phyloP scores from a whole-genome alignment of 2,888 invertebrate species.

The Melieria picta region DNA sequence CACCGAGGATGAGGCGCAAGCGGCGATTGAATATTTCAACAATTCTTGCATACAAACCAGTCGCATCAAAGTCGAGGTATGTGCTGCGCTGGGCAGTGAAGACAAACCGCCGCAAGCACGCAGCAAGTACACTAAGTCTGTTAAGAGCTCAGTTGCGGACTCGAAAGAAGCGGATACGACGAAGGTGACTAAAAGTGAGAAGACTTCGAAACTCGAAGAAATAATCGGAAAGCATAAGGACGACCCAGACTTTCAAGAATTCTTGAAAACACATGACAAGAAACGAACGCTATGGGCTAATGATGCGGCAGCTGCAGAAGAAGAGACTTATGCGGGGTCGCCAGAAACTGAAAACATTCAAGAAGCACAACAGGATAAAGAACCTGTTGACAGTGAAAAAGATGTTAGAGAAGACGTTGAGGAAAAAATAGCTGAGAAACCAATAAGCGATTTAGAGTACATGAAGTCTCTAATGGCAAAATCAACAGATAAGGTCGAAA shows the following conservation, averaged over 20 bases:
- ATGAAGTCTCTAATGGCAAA: constrained; percentile 74
- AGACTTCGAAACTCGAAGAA: constrained; percentile 71
- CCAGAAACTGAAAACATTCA: not conserved
- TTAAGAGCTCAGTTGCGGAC: constrained; percentile 41
- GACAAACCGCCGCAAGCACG: constrained; percentile 89
- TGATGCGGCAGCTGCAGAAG: constrained; percentile 61
- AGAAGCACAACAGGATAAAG: constrained; percentile 53
- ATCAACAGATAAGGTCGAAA: not conserved
- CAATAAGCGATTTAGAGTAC: constrained; percentile 84
- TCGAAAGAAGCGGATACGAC: constrained; percentile 62
- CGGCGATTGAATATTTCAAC: constrained; percentile 82
- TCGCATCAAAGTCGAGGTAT: constrained; percentile 81
- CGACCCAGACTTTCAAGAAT: constrained; percentile 90
- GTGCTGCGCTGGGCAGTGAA: constrained; percentile 75
- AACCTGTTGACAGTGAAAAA: constrained; percentile 58
- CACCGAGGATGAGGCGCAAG: constrained; percentile 79
- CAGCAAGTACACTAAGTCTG: constrained; percentile 83
- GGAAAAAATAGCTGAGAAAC: constrained; percentile 74
- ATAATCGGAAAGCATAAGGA: constrained; percentile 81
- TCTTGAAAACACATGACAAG: constrained; percentile 83
- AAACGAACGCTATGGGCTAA: constrained; percentile 69
- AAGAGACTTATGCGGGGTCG: constrained; percentile 43
- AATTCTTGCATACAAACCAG: constrained; percentile 86
- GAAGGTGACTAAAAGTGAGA: constrained; percentile 52
- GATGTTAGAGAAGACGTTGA: constrained; percentile 46